A percentile compares a stretch with the other conserved stretches of the same genome.
phyloP scores from a whole-genome alignment of 92 coral and sea anemone genomes.

The Phenganax stokvisi region DNA sequence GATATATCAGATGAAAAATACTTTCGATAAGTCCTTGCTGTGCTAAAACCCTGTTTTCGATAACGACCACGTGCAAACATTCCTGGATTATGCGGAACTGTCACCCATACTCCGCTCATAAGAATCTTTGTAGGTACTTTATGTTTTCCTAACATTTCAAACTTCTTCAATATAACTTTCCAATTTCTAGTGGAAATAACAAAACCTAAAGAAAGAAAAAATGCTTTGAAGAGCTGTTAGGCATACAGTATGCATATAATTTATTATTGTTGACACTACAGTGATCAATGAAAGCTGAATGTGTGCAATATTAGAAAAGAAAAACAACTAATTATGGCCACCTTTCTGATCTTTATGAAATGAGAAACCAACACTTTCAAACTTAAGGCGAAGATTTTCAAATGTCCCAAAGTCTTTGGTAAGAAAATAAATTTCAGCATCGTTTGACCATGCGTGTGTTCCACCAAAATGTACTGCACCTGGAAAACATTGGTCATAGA shows the following conservation, averaged over 20 bases:
- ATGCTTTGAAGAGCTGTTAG: too few relatives aligned
- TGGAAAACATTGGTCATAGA: not conserved
- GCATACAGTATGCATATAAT: too few relatives aligned
- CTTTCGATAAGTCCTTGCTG: conserved; percentile 6
- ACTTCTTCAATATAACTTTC: not conserved
- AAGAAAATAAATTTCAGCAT: conserved; percentile 24
- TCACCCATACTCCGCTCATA: conserved; percentile 18
- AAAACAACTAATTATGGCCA: too few relatives aligned
- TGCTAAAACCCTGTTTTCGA: conserved; percentile 1
- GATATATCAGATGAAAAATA: not conserved
- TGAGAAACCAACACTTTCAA: not conserved
- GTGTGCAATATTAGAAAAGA: too few relatives aligned
- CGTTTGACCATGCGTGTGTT: conserved; percentile 11
- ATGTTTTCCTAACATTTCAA: not conserved
- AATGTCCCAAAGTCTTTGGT: not conserved
- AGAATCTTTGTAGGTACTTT: conserved; percentile 27
- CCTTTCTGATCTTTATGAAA: not conserved
- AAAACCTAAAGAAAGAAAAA: not conserved
- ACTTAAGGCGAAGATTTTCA: conserved; percentile 19
- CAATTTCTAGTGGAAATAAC: conserved; percentile 12
- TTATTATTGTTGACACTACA: too few relatives aligned
- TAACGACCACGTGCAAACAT: conserved; percentile 20
- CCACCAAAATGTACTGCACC: conserved; percentile 34
- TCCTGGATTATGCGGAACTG: conserved; percentile 28
- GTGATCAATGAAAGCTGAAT: too few relatives aligned